Conservation (phyloP, 2,888 invertebrate genomes). For the Odontothrips loti region DNA sequence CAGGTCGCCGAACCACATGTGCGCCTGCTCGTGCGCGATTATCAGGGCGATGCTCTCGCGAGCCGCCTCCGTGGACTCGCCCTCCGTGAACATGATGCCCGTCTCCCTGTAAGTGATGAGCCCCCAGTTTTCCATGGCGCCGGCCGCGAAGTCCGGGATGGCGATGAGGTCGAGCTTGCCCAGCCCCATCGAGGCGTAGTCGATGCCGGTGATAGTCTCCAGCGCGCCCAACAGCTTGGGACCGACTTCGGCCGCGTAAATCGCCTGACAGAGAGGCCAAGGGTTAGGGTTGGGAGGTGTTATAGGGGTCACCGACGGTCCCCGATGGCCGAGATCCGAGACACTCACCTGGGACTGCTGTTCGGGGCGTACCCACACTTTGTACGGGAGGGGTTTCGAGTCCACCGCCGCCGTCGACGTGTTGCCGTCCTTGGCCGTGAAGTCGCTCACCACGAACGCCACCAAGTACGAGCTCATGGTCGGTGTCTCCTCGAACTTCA, state of each 20-base stretch:
- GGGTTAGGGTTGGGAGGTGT: too few relatives aligned
- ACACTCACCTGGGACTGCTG: not conserved
- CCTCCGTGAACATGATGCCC: not conserved
- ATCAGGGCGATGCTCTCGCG: constrained; percentile 44
- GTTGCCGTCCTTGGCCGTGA: not conserved
- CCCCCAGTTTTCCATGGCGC: constrained; percentile 21
- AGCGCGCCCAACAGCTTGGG: constrained; percentile 55
- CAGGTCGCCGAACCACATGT: constrained; percentile 47
- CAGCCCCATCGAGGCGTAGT: not conserved
- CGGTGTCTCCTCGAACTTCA: constrained; percentile 29
- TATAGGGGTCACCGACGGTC: not conserved
- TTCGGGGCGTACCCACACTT: not conserved
- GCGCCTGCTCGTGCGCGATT: constrained; percentile 50
- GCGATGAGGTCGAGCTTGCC: constrained; percentile 5
- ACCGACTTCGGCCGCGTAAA: constrained; percentile 53
- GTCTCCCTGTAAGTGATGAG: constrained; percentile 14
- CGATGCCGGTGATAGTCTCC: constrained; percentile 49
- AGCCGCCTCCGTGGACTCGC: constrained; percentile 36
- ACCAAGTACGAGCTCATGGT: constrained; percentile 56
- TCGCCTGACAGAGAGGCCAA: not conserved
- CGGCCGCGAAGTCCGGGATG: constrained; percentile 2
- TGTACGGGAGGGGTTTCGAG: not conserved
- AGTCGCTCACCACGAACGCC: constrained; percentile 44
- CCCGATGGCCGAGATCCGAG: not conserved
- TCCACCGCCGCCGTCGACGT: not conserved